Conservation (phyloP, 1,140 invertebrate genomes). For the Pissodes strobi region DNA sequence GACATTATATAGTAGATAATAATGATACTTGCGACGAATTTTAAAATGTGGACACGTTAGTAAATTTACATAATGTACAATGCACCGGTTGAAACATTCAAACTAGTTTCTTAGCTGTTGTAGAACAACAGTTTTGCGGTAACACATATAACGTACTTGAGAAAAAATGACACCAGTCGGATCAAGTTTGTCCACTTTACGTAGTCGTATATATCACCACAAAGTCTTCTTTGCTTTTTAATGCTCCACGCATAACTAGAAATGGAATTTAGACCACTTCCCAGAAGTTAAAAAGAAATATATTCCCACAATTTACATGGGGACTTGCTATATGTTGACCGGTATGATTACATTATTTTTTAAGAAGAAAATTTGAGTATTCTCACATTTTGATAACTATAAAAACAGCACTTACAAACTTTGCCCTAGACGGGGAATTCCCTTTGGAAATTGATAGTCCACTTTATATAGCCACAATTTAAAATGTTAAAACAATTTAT, state of each 20-base stretch:
- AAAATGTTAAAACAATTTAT: too few relatives aligned
- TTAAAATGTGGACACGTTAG: conserved; percentile 25
- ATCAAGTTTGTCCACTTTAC: conserved; percentile 51
- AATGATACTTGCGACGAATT: conserved; percentile 38
- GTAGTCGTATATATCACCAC: too few relatives aligned
- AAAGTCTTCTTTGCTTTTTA: too few relatives aligned
- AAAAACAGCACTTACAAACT: conserved; percentile 16
- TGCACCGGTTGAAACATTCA: conserved; percentile 32
- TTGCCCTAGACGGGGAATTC: too few relatives aligned
- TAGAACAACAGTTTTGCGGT: conserved; percentile 38
- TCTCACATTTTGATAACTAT: conserved; percentile 17
- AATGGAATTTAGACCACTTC: conserved; percentile 37
- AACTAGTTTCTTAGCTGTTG: conserved; percentile 42
- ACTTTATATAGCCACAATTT: too few relatives aligned
- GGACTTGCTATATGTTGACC: conserved; percentile 25
- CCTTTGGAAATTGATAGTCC: too few relatives aligned
- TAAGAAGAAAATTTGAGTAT: conserved; percentile 1
- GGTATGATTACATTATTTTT: not conserved
- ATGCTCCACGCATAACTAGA: conserved; percentile 30
- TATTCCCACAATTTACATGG: conserved; percentile 34
- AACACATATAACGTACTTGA: conserved; percentile 41
- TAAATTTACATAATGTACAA: conserved; percentile 23
- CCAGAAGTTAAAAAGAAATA: conserved; percentile 30
- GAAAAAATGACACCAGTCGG: conserved; percentile 39
- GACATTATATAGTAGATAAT: conserved; percentile 26